A percentile compares a stretch with the other conserved stretches of the same genome.
These are phyloP conservation scores for Callopanchax toddi DNA, from an alignment of 2,113 vertebrate genomes.

Conservation along the genomic window DNA sequence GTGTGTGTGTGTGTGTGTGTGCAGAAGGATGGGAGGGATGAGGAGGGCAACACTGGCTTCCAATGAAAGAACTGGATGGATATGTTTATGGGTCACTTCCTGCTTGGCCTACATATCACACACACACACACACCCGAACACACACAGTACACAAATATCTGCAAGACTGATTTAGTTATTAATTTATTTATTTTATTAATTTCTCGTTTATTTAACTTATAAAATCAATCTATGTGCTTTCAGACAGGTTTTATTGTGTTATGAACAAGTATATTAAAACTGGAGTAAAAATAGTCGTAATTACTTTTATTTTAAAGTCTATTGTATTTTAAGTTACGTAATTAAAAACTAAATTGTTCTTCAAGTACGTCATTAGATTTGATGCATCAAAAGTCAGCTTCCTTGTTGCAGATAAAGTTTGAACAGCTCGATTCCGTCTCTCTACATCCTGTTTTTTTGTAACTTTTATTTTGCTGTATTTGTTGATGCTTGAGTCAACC, in stretches of 20 bases:
- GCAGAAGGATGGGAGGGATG: constrained; percentile 65
- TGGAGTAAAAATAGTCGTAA: too few species aligned
- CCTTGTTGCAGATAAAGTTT: neutral
- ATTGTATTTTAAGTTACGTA: too few species aligned
- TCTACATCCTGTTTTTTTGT: neutral
- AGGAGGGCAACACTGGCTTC: constrained; percentile 87
- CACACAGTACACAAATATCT: constrained; percentile 27
- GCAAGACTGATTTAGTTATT: constrained; percentile 18
- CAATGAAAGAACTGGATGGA: constrained; percentile 89
- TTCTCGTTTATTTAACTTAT: neutral
- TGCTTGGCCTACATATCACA: constrained; percentile 88
- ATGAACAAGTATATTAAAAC: too few species aligned
- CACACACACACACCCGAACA: constrained; percentile 34
- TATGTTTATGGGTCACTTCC: constrained; percentile 99
- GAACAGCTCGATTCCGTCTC: neutral
- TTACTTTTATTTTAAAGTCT: too few species aligned
- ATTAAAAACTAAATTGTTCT: too few species aligned
- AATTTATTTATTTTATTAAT: constrained; percentile 61
- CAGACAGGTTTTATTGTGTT: neutral
- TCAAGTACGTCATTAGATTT: too few species aligned
- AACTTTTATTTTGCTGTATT: neutral
- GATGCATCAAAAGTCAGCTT: neutral
- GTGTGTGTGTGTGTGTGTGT: constrained; percentile 60
- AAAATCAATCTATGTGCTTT: neutral
- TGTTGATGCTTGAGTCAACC: neutral